A percentile compares a stretch with the other conserved stretches of the same genome.
Conservation (phyloP, 2,888 invertebrate genomes). For the Ceriagrion tenellum region DNA sequence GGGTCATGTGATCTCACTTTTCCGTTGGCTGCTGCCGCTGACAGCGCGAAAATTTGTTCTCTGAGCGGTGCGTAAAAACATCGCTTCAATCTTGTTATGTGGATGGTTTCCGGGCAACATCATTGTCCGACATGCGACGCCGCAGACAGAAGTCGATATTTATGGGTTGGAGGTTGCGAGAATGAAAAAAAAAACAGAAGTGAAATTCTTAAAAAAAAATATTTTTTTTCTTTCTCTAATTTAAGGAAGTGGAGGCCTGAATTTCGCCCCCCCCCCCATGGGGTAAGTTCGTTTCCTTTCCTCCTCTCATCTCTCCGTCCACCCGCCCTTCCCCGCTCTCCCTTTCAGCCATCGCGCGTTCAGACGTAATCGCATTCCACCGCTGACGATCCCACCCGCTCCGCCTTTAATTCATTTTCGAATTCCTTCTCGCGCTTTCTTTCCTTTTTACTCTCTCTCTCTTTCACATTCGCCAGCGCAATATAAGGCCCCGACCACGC, state of each 20-base stretch:
- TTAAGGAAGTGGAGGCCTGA: not conserved
- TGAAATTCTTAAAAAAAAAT: too few relatives aligned
- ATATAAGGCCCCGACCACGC: not conserved
- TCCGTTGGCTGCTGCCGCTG: too few relatives aligned
- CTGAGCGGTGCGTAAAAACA: too few relatives aligned
- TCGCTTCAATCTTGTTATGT: too few relatives aligned
- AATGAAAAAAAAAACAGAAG: too few relatives aligned
- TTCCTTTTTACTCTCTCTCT: not conserved
- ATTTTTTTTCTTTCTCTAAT: not conserved
- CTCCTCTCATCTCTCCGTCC: not conserved
- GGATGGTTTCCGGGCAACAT: too few relatives aligned
- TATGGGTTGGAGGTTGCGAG: too few relatives aligned
- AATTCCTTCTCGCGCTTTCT: not conserved
- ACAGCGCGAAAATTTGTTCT: too few relatives aligned
- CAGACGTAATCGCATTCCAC: not conserved
- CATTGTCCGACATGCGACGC: too few relatives aligned
- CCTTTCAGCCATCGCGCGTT: not conserved
- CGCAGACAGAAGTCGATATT: too few relatives aligned
- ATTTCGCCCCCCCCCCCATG: not conserved
- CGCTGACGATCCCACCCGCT: not conserved
- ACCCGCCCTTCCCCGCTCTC: not conserved
- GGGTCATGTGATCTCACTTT: too few relatives aligned
- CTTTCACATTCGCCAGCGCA: not conserved
- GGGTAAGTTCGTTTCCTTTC: not conserved
- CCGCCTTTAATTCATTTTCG: slow-evolving; percentile 17